Evolutionary conservation across 1,140 invertebrate genomes (phyloP).

Genomic region (Penaeus chinensis): DNA sequence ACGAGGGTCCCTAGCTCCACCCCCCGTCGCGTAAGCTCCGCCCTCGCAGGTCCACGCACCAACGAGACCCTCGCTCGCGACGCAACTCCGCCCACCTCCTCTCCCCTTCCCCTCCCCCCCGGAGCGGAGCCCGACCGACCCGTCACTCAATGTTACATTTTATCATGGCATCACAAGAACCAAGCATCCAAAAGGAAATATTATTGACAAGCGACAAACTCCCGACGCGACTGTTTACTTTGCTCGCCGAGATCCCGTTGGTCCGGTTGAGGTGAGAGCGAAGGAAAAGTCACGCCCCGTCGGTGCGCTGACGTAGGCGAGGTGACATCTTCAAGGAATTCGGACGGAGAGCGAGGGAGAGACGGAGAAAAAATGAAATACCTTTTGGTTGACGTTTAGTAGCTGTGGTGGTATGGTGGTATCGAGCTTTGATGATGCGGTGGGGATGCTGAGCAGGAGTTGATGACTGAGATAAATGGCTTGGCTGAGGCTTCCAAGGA

Average conservation of each 20-base stretch:
- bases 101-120: no score
- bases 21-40: conserved; percentile 39
- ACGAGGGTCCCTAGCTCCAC: conserved; percentile 15
- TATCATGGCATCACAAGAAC: conserved; percentile 58
- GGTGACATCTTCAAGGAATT: conserved; percentile 54
- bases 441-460: no score
- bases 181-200: conserved; percentile 61
- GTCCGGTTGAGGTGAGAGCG: conserved; percentile 37
- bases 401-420: no score
- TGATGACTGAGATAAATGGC: no score
- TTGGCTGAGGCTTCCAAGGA: no score
- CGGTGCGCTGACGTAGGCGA: conserved; percentile 24
- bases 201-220: conserved; percentile 61
- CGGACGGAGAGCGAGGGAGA: conserved; percentile 6
- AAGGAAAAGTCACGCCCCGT: conserved; percentile 53
- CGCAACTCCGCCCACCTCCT: conserved; percentile 29
- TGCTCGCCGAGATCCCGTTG: conserved; percentile 53
- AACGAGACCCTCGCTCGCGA: neutral
- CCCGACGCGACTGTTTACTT: conserved; percentile 58
- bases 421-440: no score
- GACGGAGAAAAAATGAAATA: neutral
- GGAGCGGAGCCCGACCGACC: conserved; percentile 5
- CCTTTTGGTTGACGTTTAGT: neutral
- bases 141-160: conserved; percentile 61
- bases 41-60: conserved; percentile 5